Evolutionary conservation across 2,888 invertebrate genomes (phyloP), one percentile per base, ranked within the genome.

Genomic region (Chymomyza amoena): DNA sequence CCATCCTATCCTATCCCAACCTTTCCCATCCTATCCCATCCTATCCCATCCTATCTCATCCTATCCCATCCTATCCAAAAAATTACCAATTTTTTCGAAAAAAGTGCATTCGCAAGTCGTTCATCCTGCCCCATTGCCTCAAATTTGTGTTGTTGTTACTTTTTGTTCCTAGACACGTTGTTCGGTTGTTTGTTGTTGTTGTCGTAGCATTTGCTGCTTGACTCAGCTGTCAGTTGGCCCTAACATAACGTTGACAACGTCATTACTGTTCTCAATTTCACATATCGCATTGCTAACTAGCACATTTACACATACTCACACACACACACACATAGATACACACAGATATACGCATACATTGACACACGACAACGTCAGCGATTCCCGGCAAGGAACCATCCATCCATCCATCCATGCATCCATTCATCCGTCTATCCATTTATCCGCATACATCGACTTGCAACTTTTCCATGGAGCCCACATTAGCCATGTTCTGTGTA

Each of bases 241-340:
- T 74, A 77, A 79, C 75, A 70, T 81, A 45, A 13, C 75, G 85
- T 81, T 85, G 87, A 85, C 87, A 85, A 87, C 84, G 86, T 87
- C 87, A 87, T 85, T 85, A 83, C 86, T 81, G 87, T 80, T 85
- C 84, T 85, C 86, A 77, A 83, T 85, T 85, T 85, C 87, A 83
- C 83, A 83, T 85, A 85, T 85, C 84, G 74, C 73, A 85, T 85
- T 79, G 79, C 84, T 71, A 78, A 84, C 81, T 75, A 80, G 76
- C 78, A 70, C 68, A 54, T 16, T 32, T 18, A 39, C 61, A 36
- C 61, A 62, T 63, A 71, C 64, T n/a, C n/a, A n/a, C n/a, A n/a
- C 45, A 67, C 51, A 69, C 50, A 63, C 13, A 45, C 39, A 45
- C 10, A 45, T 3, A 45, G 3, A 45, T 13, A 45, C 10, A 39